A percentile compares a stretch with the other conserved stretches of the same genome.
Conservation (phyloP, 1,140 invertebrate genomes). For the Spodoptera frugiperda region DNA sequence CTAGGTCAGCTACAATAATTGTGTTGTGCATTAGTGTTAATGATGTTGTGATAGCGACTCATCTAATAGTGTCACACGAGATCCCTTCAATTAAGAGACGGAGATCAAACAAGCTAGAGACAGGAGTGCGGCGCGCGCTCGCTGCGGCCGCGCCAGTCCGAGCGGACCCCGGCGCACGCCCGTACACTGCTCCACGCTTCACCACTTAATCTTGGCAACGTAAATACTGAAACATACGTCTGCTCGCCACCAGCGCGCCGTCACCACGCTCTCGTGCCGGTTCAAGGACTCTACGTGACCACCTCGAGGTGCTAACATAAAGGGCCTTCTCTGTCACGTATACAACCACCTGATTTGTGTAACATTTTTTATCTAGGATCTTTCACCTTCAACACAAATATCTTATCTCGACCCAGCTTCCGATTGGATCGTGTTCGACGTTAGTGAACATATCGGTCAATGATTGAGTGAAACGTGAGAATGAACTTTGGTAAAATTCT, state of each 20-base stretch:
- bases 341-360: constrained; percentile 62
- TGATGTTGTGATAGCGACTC: constrained; percentile 59
- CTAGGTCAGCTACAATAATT: constrained; percentile 36
- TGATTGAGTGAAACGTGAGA: constrained; percentile 49
- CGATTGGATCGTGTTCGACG: constrained; percentile 51
- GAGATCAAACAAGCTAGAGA: constrained; percentile 56
- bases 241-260: constrained; percentile 11
- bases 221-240: constrained; percentile 64
- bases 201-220: constrained; percentile 27
- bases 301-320: constrained; percentile 73
- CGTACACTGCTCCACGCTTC: constrained; percentile 48
- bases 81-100: constrained; percentile 75
- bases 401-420: constrained; percentile 72
- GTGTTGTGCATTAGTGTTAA: constrained; percentile 58
- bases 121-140: constrained; percentile 55
- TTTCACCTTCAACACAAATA: constrained; percentile 75
- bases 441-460: constrained; percentile 51
- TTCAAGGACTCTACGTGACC: constrained; percentile 79
- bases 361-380: constrained; percentile 74
- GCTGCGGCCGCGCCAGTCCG: constrained; percentile 62
- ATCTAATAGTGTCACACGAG: constrained; percentile 62
- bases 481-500: constrained; percentile 45
- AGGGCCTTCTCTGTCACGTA: constrained; percentile 72
- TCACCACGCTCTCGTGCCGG: constrained; percentile 48
- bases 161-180: constrained; percentile 59